phyloP scores from a whole-genome alignment of 2,113 vertebrate genomes.

The Sander lucioperca region DNA sequence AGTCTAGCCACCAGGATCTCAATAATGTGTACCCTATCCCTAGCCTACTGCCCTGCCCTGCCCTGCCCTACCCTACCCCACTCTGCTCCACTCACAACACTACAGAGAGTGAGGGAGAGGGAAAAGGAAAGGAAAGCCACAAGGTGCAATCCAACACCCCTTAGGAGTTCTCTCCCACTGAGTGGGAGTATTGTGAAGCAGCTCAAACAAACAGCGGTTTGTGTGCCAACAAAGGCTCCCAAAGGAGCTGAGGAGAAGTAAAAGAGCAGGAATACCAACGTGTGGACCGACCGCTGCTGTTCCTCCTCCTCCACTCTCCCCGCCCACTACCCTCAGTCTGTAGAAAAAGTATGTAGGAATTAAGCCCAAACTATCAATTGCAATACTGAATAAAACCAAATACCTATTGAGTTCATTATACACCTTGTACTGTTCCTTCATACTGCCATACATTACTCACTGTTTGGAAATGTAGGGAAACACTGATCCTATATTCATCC shows the following conservation, averaged over 20 bases:
- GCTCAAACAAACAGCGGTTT: conserved; percentile 63
- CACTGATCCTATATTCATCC: too few relatives aligned
- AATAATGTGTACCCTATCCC: conserved; percentile 55
- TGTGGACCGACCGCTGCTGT: background rate
- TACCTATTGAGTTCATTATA: too few relatives aligned
- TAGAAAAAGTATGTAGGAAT: background rate
- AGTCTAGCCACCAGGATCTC: conserved; percentile 50
- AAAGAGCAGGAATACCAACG: conserved; percentile 29
- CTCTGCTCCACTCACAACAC: conserved; percentile 21
- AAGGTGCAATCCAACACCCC: conserved; percentile 66
- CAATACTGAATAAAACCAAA: too few relatives aligned
- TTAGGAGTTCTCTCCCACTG: conserved; percentile 49
- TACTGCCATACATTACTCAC: too few relatives aligned
- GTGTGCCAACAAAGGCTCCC: conserved; percentile 66
- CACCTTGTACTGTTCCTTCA: too few relatives aligned
- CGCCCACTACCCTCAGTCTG: conserved; percentile 25
- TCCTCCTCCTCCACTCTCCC: conserved; percentile 32
- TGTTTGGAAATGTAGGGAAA: too few relatives aligned
- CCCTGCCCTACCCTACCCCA: background rate
- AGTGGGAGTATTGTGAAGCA: conserved; percentile 66
- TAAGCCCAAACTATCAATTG: too few relatives aligned
- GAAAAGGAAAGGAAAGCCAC: conserved; percentile 42
- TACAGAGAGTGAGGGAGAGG: background rate
- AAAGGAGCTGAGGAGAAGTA: conserved; percentile 43
- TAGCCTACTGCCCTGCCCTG: conserved; percentile 4